Conservation (phyloP, 2,888 invertebrate species). For the Diploptera punctata region DNA sequence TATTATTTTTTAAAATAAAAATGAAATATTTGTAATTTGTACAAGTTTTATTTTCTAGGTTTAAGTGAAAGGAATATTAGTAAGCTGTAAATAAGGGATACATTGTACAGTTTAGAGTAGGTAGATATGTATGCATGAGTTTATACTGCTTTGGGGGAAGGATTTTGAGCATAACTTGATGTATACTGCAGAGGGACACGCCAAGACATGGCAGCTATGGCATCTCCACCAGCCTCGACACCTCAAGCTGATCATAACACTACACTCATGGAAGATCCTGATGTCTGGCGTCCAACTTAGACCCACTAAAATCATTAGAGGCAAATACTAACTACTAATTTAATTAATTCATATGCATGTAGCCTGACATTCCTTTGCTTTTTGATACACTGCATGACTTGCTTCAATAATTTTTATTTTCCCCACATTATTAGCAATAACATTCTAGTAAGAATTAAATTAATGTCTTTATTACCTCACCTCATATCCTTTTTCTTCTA, state of each 20-base stretch:
- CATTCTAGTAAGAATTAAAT: too few relatives aligned
- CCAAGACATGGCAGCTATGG: slow-evolving; percentile 85
- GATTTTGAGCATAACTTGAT: slow-evolving; percentile 33
- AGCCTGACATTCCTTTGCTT: slow-evolving; percentile 55
- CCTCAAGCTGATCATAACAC: slow-evolving; percentile 68
- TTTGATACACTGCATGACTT: slow-evolving; percentile 81
- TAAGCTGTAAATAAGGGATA: too few relatives aligned
- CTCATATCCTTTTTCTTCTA: too few relatives aligned
- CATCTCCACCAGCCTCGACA: slow-evolving; percentile 66
- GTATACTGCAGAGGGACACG: slow-evolving; percentile 72
- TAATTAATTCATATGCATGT: slow-evolving; percentile 17
- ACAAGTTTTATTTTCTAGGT: too few relatives aligned
- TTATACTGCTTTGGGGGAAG: slow-evolving; percentile 44
- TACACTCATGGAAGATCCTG: slow-evolving; percentile 91
- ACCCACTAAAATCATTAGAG: slow-evolving; percentile 31
- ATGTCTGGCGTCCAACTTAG: slow-evolving; percentile 92
- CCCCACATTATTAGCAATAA: too few relatives aligned
- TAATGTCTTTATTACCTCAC: too few relatives aligned
- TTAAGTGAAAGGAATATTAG: too few relatives aligned
- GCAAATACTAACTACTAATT: slow-evolving; percentile 25
- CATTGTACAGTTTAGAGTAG: too few relatives aligned
- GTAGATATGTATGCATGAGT: slow-evolving; percentile 32
- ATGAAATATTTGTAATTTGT: too few relatives aligned
- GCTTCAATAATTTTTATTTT: too few relatives aligned
- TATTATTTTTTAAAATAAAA: too few relatives aligned